Evolutionary conservation across 2,113 vertebrate genomes (phyloP).

Genomic region (Macrotus californicus): DNA sequence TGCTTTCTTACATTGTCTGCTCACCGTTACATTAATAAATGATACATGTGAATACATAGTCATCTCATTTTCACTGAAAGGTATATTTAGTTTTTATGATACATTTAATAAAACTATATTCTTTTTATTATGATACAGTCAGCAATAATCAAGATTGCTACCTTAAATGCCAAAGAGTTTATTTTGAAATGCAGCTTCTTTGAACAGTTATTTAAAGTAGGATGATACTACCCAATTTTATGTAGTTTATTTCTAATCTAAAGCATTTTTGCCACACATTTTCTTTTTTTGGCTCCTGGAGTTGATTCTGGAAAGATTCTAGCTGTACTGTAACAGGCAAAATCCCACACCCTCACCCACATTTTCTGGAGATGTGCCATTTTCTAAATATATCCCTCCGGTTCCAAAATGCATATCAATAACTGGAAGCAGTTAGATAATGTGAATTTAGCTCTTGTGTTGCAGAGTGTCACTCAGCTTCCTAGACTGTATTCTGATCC

Average conservation of each 20-base stretch:
- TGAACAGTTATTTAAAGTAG: background rate
- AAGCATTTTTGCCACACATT: constrained; percentile 24
- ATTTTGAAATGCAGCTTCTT: constrained; percentile 14
- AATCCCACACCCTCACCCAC: background rate
- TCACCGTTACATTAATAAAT: background rate
- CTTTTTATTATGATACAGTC: background rate
- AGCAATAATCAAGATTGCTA: background rate
- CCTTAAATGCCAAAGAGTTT: background rate
- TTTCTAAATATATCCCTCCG: constrained; percentile 50
- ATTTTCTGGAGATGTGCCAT: constrained; percentile 47
- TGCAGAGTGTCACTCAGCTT: background rate
- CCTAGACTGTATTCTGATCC: background rate
- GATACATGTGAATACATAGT: background rate
- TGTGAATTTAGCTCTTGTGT: constrained; percentile 28
- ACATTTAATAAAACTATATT: background rate
- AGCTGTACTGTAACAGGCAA: constrained; percentile 23
- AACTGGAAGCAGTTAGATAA: constrained; percentile 27
- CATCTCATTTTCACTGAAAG: background rate
- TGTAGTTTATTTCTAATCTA: background rate
- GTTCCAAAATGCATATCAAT: constrained; percentile 37
- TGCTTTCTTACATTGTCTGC: background rate
- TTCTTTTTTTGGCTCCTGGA: constrained; percentile 5
- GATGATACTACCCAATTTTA: background rate
- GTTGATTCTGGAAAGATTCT: constrained; percentile 32
- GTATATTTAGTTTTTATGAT: background rate